phyloP scores from a whole-genome alignment of 2,113 vertebrate species.

The Perccottus glenii region DNA sequence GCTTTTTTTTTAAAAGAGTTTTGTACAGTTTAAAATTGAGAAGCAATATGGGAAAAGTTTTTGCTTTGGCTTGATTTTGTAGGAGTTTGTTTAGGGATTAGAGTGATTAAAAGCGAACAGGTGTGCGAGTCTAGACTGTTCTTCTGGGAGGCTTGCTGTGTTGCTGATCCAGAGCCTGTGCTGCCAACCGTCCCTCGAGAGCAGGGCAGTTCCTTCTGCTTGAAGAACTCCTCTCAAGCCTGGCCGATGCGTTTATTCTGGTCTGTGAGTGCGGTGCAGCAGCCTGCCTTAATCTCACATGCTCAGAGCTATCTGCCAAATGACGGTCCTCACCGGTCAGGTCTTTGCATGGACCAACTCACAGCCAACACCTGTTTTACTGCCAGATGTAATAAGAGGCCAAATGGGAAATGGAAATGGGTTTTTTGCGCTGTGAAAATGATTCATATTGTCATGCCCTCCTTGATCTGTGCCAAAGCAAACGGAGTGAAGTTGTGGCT shows the following conservation, averaged over 20 bases:
- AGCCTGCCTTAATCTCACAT: conserved; percentile 42
- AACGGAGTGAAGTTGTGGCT: conserved; percentile 51
- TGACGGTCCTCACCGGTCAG: conserved; percentile 19
- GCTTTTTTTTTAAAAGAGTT: too few relatives aligned
- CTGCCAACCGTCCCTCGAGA: conserved; percentile 39
- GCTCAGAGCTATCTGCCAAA: conserved; percentile 41
- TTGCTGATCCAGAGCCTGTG: conserved; percentile 31
- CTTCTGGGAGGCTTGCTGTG: conserved; percentile 50
- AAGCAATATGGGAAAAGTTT: conserved; percentile 17
- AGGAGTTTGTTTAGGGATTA: conserved; percentile 39
- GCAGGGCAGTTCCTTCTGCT: conserved; percentile 50
- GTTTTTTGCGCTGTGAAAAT: conserved; percentile 43
- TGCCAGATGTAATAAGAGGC: conserved; percentile 49
- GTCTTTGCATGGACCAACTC: conserved; percentile 12
- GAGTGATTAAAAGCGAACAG: conserved; percentile 33
- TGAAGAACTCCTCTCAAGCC: conserved; percentile 53
- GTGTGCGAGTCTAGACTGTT: conserved; percentile 34
- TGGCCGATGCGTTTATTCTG: conserved; percentile 56
- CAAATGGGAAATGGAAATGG: conserved; percentile 59
- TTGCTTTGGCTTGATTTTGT: conserved; percentile 17
- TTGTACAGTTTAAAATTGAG: not conserved
- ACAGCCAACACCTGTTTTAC: conserved; percentile 41
- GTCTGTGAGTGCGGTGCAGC: conserved; percentile 47
- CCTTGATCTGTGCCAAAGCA: conserved; percentile 57
- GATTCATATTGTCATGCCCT: conserved; percentile 56